Conservation (phyloP, 1,140 invertebrate species). For the Bombus terrestris region DNA sequence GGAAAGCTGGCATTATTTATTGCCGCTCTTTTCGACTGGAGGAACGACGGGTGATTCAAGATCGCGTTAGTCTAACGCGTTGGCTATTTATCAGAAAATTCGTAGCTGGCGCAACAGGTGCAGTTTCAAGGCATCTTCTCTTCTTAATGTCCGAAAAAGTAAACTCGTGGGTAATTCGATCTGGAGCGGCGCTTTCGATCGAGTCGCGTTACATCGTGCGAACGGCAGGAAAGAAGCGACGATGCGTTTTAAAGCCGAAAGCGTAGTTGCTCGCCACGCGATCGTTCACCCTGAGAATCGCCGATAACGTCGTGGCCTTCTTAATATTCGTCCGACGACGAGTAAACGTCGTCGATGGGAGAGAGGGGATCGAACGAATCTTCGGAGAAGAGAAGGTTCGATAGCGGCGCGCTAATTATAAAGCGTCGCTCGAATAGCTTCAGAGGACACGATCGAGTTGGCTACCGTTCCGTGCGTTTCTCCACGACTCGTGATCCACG, state of each 20-base stretch:
- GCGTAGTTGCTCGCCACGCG: neutral
- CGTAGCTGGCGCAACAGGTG: conserved; percentile 65
- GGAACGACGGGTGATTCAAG: conserved; percentile 34
- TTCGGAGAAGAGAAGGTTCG: neutral
- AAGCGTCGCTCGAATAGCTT: conserved; percentile 8
- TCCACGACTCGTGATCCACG: conserved; percentile 27
- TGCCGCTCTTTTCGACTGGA: neutral
- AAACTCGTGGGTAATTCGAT: conserved; percentile 38
- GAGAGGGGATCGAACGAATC: neutral
- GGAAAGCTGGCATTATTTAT: conserved; percentile 7
- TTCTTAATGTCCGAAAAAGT: conserved; percentile 56
- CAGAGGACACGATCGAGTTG: conserved; percentile 35
- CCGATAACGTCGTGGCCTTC: neutral
- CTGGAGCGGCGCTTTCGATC: conserved; percentile 12
- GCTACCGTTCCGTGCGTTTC: conserved; percentile 27
- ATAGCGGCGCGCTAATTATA: conserved; percentile 37
- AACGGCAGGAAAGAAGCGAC: neutral
- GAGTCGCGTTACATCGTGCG: conserved; percentile 5
- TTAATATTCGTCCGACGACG: neutral
- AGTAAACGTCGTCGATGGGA: neutral
- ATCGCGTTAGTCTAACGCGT: conserved; percentile 47
- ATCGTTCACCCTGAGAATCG: neutral
- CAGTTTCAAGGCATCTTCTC: conserved; percentile 60
- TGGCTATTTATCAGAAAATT: conserved; percentile 65
- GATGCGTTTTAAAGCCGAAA: neutral